Percentiles rank a stretch among this genome's conserved stretches.
Conservation (phyloP, 1,140 invertebrate species). For the Lamellibrachia luymesi region DNA sequence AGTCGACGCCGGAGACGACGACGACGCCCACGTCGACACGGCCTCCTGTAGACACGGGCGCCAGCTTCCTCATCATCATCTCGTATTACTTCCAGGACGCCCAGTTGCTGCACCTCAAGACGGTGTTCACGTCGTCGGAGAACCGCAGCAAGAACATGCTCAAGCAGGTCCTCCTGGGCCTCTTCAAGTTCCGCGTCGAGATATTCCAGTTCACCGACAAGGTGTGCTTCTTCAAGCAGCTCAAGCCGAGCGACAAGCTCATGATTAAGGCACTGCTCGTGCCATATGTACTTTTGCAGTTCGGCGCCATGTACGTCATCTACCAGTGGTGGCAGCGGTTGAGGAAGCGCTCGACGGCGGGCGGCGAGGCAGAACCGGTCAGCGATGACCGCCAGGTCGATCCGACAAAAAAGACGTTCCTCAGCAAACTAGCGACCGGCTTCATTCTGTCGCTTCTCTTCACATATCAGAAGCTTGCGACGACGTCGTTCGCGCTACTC, state of each 20-base stretch:
- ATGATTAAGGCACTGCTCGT: conserved; percentile 18
- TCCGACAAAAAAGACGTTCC: conserved; percentile 15
- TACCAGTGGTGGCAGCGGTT: conserved; percentile 16
- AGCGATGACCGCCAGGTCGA: background rate
- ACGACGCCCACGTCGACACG: background rate
- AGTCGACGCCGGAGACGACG: background rate
- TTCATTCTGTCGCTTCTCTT: conserved; percentile 25
- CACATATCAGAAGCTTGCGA: conserved; percentile 27
- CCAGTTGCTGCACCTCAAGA: conserved; percentile 25
- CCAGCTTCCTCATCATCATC: conserved; percentile 27
- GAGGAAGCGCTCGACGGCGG: background rate
- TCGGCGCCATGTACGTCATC: conserved; percentile 24
- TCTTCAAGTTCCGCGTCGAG: conserved; percentile 28
- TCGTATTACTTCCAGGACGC: conserved; percentile 29
- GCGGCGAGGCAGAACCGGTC: background rate
- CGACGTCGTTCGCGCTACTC: conserved; percentile 23
- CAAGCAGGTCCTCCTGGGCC: conserved; percentile 24
- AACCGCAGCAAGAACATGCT: conserved; percentile 21
- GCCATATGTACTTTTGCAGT: conserved; percentile 25
- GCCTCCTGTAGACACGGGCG: conserved; percentile 19
- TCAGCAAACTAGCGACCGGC: conserved; percentile 16
- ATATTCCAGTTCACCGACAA: conserved; percentile 27
- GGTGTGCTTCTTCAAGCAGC: conserved; percentile 21
- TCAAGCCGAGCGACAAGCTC: conserved; percentile 17
- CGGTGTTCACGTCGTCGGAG: conserved; percentile 12